These are phyloP conservation scores for Cancer borealis DNA, from an alignment of 2,888 invertebrate species.

Conservation along the genomic window DNA sequence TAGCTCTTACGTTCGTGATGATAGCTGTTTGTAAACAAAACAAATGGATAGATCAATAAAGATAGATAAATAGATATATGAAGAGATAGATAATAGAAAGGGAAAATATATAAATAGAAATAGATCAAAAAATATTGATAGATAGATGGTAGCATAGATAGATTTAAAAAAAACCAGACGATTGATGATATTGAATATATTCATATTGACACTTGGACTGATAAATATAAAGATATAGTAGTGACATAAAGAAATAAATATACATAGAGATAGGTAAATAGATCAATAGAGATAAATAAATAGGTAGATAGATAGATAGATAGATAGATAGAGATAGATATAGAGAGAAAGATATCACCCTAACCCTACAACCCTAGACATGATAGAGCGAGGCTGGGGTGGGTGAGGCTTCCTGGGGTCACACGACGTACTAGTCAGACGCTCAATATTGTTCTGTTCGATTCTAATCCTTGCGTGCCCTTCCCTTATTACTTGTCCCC, in stretches of 20 bases:
- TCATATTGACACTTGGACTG: background rate
- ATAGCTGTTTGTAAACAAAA: background rate
- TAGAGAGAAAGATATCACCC: background rate
- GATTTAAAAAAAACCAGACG: background rate
- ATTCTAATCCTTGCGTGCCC: constrained; percentile 59
- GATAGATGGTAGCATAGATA: background rate
- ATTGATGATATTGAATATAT: background rate
- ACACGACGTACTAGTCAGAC: constrained; percentile 47
- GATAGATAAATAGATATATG: background rate
- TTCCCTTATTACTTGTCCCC: constrained; percentile 73
- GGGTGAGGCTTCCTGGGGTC: background rate
- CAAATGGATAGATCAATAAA: background rate
- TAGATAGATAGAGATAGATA: background rate
- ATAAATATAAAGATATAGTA: background rate
- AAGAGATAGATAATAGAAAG: background rate
- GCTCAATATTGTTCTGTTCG: constrained; percentile 72
- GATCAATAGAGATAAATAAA: background rate
- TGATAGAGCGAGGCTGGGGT: background rate
- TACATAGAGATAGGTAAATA: constrained; percentile 10
- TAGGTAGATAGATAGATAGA: background rate
- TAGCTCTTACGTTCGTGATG: background rate
- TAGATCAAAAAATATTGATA: background rate
- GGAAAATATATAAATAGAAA: background rate
- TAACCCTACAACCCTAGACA: background rate
- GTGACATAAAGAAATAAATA: background rate